Evolutionary conservation across 2,888 invertebrate species (phyloP).

Genomic region (Melitaea athalia): DNA sequence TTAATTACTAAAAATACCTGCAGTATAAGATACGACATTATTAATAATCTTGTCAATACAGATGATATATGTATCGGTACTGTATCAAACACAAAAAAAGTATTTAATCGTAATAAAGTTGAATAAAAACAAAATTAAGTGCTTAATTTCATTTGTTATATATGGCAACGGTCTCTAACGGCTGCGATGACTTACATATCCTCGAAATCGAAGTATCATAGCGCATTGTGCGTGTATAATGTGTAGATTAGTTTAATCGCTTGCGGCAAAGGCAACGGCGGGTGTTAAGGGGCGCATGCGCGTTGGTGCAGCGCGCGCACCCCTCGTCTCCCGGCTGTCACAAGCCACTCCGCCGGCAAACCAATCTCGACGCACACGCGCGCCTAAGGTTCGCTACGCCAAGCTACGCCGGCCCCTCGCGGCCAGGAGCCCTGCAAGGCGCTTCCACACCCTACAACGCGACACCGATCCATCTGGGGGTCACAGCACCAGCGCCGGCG

Average conservation of each 20-base stretch:
- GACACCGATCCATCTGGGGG: conserved; percentile 55
- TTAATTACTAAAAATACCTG: conserved; percentile 45
- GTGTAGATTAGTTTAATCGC: conserved; percentile 52
- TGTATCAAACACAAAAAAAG: background rate
- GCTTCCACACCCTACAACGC: conserved; percentile 61
- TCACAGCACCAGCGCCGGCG: conserved; percentile 70
- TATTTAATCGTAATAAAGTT: background rate
- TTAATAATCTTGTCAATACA: background rate
- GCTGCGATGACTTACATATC: conserved; percentile 20
- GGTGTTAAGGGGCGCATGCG: conserved; percentile 61
- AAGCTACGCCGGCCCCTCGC: conserved; percentile 79
- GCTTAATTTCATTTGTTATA: conserved; percentile 3
- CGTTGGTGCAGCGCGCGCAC: conserved; percentile 67
- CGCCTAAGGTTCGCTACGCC: conserved; percentile 69
- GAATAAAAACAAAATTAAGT: background rate
- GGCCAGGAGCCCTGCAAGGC: conserved; percentile 77
- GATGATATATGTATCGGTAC: background rate
- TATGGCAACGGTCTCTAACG: conserved; percentile 11
- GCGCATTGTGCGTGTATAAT: conserved; percentile 41
- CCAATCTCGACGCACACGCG: conserved; percentile 73
- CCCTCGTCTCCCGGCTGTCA: conserved; percentile 56
- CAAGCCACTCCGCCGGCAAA: conserved; percentile 75
- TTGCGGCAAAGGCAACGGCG: conserved; percentile 44
- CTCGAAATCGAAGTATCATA: conserved; percentile 30
- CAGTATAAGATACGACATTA: background rate